These are phyloP conservation scores for silkworm (Bombyx mori) DNA, from an alignment of 1,140 invertebrate genomes.

Conservation along the genomic window ASM3026992v2 NC_085114.1:8958501-8959000, in stretches of 20 bases:
- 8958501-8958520: conserved; percentile 24
- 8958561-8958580: conserved; percentile 19
- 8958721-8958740: conserved; percentile 38
- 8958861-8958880: too few relatives aligned
- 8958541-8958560: conserved; percentile 28
- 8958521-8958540: conserved; percentile 48
- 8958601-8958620: conserved; percentile 14
- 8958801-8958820: too few relatives aligned
- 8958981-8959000: too few relatives aligned
- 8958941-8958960: too few relatives aligned
- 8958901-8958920: too few relatives aligned
- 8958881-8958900: too few relatives aligned
- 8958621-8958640: conserved; percentile 43
- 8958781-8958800: too few relatives aligned
- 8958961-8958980: too few relatives aligned
- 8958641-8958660: conserved; percentile 52
- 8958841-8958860: too few relatives aligned
- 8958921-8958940: too few relatives aligned
- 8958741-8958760: conserved; percentile 26
- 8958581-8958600: conserved; percentile 27
- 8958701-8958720: conserved; percentile 42
- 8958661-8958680: conserved; percentile 56
- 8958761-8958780: conserved; percentile 23
- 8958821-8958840: too few relatives aligned
- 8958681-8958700: conserved; percentile 22